Conservation (phyloP, 2,113 vertebrate genomes). For the Chloropsis hardwickii region DNA sequence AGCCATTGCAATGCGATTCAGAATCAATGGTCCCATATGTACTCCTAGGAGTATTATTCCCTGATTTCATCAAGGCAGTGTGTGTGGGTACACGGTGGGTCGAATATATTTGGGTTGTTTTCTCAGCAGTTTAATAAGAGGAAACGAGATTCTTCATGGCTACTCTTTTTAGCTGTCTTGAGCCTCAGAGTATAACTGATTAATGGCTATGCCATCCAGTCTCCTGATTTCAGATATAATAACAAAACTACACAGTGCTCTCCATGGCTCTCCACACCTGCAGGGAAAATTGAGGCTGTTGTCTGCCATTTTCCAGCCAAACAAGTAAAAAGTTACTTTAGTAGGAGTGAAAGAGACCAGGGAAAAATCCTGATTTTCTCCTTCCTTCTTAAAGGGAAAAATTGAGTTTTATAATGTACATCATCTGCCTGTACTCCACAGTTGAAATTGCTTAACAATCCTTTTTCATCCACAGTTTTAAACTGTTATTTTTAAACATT, state of each 20-base stretch:
- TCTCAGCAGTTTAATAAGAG: background rate
- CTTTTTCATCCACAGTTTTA: background rate
- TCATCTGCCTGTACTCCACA: background rate
- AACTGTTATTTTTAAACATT: background rate
- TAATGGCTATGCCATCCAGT: background rate
- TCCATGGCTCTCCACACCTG: background rate
- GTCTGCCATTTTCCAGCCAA: background rate
- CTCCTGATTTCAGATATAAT: background rate
- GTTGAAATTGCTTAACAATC: background rate
- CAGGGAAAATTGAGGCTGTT: background rate
- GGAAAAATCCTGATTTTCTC: background rate
- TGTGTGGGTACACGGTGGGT: background rate
- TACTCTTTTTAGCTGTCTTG: background rate
- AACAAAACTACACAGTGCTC: background rate
- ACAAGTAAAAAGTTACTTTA: background rate
- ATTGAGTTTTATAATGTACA: background rate
- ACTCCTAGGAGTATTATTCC: background rate
- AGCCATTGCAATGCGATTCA: background rate
- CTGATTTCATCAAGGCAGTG: background rate
- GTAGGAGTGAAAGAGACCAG: background rate
- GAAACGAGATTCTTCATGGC: background rate
- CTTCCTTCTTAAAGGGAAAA: background rate
- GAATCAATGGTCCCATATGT: background rate
- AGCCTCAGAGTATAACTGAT: background rate
- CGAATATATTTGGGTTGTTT: background rate